Evolutionary conservation across 1,140 invertebrate species (phyloP).

Genomic region (Calosoma granatense): DNA sequence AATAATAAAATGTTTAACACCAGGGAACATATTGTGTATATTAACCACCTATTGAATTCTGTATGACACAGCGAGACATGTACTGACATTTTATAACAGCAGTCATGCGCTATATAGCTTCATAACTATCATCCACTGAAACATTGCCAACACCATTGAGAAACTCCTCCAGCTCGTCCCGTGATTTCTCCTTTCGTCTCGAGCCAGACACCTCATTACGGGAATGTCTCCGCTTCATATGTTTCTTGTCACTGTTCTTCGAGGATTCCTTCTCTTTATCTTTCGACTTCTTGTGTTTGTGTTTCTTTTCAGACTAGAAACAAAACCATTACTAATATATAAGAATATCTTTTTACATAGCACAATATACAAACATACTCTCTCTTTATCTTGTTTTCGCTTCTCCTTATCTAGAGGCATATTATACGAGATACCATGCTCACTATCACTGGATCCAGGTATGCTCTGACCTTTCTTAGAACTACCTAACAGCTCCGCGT

Average conservation of each 20-base stretch:
- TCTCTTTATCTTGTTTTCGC: constrained; percentile 47
- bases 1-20: no score
- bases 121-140: constrained; percentile 42
- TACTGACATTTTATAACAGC: no score
- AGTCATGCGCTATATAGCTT: constrained; percentile 47
- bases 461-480: constrained; percentile 37
- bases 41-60: no score
- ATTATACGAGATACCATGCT: constrained; percentile 22
- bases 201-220: constrained; percentile 24
- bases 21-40: no score
- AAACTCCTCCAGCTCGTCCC: constrained; percentile 56
- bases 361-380: constrained; percentile 26
- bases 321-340: constrained; percentile 5
- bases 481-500: constrained; percentile 40
- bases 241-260: constrained; percentile 29
- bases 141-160: constrained; percentile 42
- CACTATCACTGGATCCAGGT: constrained; percentile 34
- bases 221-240: constrained; percentile 36
- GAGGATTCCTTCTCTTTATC: constrained; percentile 34
- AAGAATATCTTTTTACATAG: neutral
- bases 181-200: constrained; percentile 36
- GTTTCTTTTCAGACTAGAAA: constrained; percentile 44
- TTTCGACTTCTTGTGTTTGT: constrained; percentile 39
- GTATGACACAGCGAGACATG: no score
- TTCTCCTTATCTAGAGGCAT: constrained; percentile 33